Base-by-base conservation (phyloP, 2,797 vertebrate species). In the Chromobotia macracanthus region DNA sequence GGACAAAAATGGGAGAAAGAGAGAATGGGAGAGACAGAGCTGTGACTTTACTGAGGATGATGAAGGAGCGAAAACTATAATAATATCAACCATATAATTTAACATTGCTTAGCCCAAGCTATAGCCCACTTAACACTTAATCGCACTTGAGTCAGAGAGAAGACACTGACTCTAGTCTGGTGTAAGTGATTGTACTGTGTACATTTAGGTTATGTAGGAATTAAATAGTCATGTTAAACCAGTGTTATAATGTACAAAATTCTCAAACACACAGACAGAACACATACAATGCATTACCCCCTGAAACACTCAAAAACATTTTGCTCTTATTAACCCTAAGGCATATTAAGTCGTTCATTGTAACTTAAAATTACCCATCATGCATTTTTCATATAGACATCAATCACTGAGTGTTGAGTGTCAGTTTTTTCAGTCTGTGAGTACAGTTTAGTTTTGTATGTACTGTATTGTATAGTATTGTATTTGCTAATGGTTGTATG, bases 381-480 rank as follows among this genome's bases (percentile, higher is more conserved):
- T 89, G 84, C 82, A 84, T 28, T 56, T 76, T 9, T 77, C 25
- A 75, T 44, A 75, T 58, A 83, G 74, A 77, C 50, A 83, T 16
- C 44, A 46, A 73, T 64, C 3, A 73, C 10, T 71, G 38, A 19
- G n/a, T 10, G 16, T 5, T 53, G 18, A 44, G 53, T 70, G 60
- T 72, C 56, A 12, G 31, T 35, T 7, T 80, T n/a, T n/a, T n/a
- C n/a, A n/a, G n/a, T n/a, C n/a, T n/a, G n/a, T 9, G 53, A 12
- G 55, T n/a, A 51, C 13, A 65, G n/a, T 75, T 75, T 38, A 38
- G 41, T 51, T 6, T 4, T 53, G 28, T 18, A 46, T 19, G 51
- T 11, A n/a, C n/a, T n/a, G n/a, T n/a, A n/a, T n/a, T n/a, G n/a
- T 41, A 35, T 21, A n/a, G 71, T 48, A 46, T 73, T 73, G 16